phyloP scores from a whole-genome alignment of 2,888 invertebrate genomes.

The Eupithecia abbreviata region DNA sequence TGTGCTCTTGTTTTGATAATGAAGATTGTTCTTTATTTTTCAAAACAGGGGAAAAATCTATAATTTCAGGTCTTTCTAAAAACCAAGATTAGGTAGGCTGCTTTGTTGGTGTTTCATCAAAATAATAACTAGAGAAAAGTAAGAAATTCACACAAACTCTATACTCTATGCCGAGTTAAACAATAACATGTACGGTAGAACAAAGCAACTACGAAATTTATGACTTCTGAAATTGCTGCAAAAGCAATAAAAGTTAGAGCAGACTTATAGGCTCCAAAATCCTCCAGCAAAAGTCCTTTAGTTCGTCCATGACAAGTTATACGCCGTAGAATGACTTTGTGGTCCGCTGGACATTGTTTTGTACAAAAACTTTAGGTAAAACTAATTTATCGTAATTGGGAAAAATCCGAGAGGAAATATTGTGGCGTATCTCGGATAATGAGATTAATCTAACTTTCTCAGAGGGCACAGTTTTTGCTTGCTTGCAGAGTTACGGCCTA shows the following conservation, averaged over 20 bases:
- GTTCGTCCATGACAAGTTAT: slow-evolving; percentile 38
- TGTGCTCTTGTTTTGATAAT: not conserved
- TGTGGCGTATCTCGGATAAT: slow-evolving; percentile 27
- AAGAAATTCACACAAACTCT: not conserved
- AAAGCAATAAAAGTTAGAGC: slow-evolving; percentile 8
- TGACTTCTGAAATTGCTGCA: slow-evolving; percentile 10
- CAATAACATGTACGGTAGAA: not conserved
- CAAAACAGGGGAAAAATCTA: not conserved
- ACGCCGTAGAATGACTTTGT: slow-evolving; percentile 45
- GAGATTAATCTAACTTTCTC: slow-evolving; percentile 36
- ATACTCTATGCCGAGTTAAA: not conserved
- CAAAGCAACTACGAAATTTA: slow-evolving; percentile 10
- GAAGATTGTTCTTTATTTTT: not conserved
- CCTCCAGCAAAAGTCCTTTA: slow-evolving; percentile 27
- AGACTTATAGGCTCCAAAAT: slow-evolving; percentile 5
- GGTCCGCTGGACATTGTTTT: slow-evolving; percentile 47
- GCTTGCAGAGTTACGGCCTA: slow-evolving; percentile 6
- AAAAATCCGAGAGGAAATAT: slow-evolving; percentile 42
- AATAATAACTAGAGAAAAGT: not conserved
- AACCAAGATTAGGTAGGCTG: not conserved
- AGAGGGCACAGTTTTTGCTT: slow-evolving; percentile 23
- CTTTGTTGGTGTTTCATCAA: not conserved
- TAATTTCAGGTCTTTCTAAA: not conserved
- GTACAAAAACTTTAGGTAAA: slow-evolving; percentile 44
- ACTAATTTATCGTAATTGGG: slow-evolving; percentile 46